phyloP scores from a whole-genome alignment of 2,797 vertebrate genomes.

The Bradypodion ventrale region DNA sequence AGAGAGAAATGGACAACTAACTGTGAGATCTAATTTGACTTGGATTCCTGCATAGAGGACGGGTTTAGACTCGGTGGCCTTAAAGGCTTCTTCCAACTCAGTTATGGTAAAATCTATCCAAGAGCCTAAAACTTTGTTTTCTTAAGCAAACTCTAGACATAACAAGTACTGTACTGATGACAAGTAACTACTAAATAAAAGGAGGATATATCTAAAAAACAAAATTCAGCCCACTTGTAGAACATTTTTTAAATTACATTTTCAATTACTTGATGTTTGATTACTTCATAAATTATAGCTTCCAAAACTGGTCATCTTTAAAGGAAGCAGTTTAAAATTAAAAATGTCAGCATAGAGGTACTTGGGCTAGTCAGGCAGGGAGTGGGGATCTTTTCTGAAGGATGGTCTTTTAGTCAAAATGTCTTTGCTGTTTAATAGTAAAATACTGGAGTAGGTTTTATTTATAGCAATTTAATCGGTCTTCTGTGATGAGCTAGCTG shows the following conservation, averaged over 20 bases:
- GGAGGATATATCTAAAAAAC: background rate
- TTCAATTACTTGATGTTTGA: background rate
- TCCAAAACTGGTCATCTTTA: background rate
- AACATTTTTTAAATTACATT: constrained; percentile 20
- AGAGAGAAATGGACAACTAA: too few species aligned
- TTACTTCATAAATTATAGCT: background rate
- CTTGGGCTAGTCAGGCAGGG: background rate
- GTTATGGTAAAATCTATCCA: too few species aligned
- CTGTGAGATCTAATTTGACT: too few species aligned
- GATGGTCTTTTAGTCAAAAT: background rate
- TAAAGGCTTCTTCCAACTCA: too few species aligned
- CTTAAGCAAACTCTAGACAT: background rate
- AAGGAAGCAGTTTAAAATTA: constrained; percentile 14
- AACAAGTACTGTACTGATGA: background rate
- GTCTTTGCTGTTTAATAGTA: constrained; percentile 36
- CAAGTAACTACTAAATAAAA: background rate
- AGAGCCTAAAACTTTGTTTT: too few species aligned
- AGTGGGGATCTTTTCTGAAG: background rate
- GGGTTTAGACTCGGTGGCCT: too few species aligned
- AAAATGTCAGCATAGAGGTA: background rate
- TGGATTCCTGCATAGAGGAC: too few species aligned
- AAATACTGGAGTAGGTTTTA: constrained; percentile 5
- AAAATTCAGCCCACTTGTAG: background rate
- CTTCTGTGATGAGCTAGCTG: constrained; percentile 8
- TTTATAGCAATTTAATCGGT: background rate